Base-by-base conservation (phyloP, 1,140 invertebrate genomes). In the Portunus trituberculatus region DNA sequence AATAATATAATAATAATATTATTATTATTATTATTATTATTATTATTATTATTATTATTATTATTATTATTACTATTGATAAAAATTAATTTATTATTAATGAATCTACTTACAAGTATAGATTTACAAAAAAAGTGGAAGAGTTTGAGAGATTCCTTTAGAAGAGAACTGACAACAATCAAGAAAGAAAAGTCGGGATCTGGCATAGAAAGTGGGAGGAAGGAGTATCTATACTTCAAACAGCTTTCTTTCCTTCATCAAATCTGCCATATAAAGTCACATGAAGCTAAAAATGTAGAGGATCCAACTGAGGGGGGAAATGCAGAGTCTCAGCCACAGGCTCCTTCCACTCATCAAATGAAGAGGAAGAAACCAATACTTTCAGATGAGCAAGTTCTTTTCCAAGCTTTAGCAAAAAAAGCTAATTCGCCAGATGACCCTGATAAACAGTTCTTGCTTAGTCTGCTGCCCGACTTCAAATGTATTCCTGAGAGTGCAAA, bases 71-170 rank as follows among this genome's bases (percentile, higher is more conserved):
- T 84, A 84, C 6, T 87, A 29, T 87, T 10, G 10, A 39, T 4
- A 92, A 20, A 76, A 82, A 39, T 82, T 76, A 14, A 76, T 82
- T 67, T 31, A 10, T 82, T 25, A 59, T n/a, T 52, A 82, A 82
- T 93, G 16, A n/a, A 32, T 82, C 59, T 93, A 28, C 67, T 93
- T 93, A 32, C 92, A 93, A 82, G 76, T 93, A 32, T 32, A n/a
- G 39, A 93, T 39, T 46, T 88, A 52, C 84, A 93, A 93, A 45
- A 46, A 48, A 93, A 52, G 39, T 93, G 84, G 93, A 93, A 93
- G 93, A 93, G 93, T 93, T 93, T 93, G 84, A 88, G 93, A 29
- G 84, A 93, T 46, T 93, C 93, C 84, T 93, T 45, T 52, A 88
- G 93, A 93, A 89, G 28, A 93, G 84, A 93, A 31, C 59, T 52